These are phyloP conservation scores for Pristionchus mayeri DNA, from an alignment of 2,888 invertebrate species.

Conservation along the genomic window DNA sequence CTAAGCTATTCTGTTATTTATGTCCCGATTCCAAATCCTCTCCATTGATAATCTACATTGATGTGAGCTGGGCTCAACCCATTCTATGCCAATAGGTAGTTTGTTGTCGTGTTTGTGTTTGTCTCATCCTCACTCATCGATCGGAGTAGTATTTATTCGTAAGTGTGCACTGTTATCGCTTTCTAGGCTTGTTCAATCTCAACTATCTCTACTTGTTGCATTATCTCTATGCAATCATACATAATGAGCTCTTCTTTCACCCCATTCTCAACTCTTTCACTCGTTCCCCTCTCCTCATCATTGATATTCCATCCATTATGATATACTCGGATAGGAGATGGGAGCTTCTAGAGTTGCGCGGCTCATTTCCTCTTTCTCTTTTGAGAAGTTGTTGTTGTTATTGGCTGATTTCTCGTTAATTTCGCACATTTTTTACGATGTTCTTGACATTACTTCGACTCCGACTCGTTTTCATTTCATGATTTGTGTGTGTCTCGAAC, in stretches of 20 bases:
- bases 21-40: conserved; percentile 22
- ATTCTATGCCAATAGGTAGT: neutral
- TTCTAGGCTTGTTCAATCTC: conserved; percentile 11
- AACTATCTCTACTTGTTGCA: conserved; percentile 23
- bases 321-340: conserved; percentile 25
- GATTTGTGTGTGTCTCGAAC: conserved; percentile 29
- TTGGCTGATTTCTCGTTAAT: conserved; percentile 30
- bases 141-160: conserved; percentile 40
- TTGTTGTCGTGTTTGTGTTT: conserved; percentile 36
- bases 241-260: conserved; percentile 17
- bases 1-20: conserved; percentile 43
- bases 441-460: conserved; percentile 13
- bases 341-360: conserved; percentile 9
- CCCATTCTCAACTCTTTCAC: conserved; percentile 22
- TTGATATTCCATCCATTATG: conserved; percentile 36
- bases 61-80: conserved; percentile 40
- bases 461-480: neutral
- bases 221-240: conserved; percentile 5
- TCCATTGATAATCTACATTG: conserved; percentile 41
- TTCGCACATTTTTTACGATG: conserved; percentile 31
- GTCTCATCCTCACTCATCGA: neutral
- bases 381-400: conserved; percentile 45
- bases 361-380: conserved; percentile 38
- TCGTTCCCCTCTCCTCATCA: conserved; percentile 22
- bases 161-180: conserved; percentile 29